A percentile compares a stretch with the other conserved stretches of the same genome.
phyloP scores from a whole-genome alignment of 2,797 vertebrate species.

The Pseudopleuronectes americanus region DNA sequence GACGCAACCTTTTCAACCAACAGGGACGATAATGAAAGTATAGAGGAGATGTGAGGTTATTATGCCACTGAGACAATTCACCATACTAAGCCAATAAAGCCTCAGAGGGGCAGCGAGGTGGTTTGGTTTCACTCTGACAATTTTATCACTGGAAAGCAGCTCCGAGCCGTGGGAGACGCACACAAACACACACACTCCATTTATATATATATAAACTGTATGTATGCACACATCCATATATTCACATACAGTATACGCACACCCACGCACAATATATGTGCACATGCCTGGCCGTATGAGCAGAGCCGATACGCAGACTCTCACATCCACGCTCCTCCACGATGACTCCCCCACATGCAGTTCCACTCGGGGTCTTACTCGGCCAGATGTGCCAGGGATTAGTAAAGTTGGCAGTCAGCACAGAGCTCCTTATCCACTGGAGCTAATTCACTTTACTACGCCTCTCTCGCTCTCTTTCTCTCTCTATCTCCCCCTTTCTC shows the following conservation, averaged over 20 bases:
- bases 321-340: neutral
- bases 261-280: slow-evolving; percentile 29
- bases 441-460: slow-evolving; percentile 76
- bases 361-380: slow-evolving; percentile 33
- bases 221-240: slow-evolving; percentile 15
- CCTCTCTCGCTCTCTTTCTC: neutral
- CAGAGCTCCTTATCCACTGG: slow-evolving; percentile 72
- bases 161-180: slow-evolving; percentile 42
- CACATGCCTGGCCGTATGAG: slow-evolving; percentile 23
- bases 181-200: slow-evolving; percentile 4
- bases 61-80: slow-evolving; percentile 47
- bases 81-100: slow-evolving; percentile 51
- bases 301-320: slow-evolving; percentile 38
- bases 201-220: slow-evolving; percentile 1
- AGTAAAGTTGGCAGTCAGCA: slow-evolving; percentile 71
- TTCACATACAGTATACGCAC: slow-evolving; percentile 3
- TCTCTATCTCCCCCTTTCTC: slow-evolving; percentile 46
- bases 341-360: neutral
- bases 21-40: slow-evolving; percentile 6
- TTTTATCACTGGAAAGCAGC: slow-evolving; percentile 61
- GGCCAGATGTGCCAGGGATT: slow-evolving; percentile 75
- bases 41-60: slow-evolving; percentile 37
- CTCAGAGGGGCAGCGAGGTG: slow-evolving; percentile 19
- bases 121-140: slow-evolving; percentile 46
- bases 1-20: slow-evolving; percentile 5